A percentile compares a stretch with the other conserved stretches of the same genome.
phyloP scores from a whole-genome alignment of 2,888 invertebrate genomes.

The Scelioninae gen. 1 region DNA sequence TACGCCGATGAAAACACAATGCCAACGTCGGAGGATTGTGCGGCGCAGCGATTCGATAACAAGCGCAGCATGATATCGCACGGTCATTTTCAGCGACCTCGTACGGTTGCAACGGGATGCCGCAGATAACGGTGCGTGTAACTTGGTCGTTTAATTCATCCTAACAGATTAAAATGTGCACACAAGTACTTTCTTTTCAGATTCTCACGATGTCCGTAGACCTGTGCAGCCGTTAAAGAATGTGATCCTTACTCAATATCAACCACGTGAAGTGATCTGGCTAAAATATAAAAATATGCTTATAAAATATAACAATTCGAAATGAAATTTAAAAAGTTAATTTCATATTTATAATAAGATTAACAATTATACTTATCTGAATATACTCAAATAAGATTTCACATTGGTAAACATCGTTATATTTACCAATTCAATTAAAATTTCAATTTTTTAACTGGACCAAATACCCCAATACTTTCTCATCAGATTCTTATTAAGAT shows the following conservation, averaged over 20 bases:
- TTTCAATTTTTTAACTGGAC: conserved; percentile 8
- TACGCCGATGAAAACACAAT: conserved; percentile 62
- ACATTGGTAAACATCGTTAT: too few relatives aligned
- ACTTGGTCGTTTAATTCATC: not conserved
- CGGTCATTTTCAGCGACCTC: conserved; percentile 38
- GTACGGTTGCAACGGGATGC: conserved; percentile 55
- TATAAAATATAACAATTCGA: too few relatives aligned
- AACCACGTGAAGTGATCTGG: too few relatives aligned
- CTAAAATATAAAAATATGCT: too few relatives aligned
- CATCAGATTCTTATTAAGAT: conserved; percentile 57
- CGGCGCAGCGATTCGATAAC: conserved; percentile 56
- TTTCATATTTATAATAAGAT: too few relatives aligned
- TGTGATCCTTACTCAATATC: too few relatives aligned
- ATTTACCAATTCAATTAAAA: conserved; percentile 23
- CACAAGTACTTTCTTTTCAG: not conserved
- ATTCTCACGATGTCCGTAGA: conserved; percentile 41
- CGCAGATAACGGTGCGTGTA: conserved; percentile 51
- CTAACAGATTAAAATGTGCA: conserved; percentile 22
- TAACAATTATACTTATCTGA: too few relatives aligned
- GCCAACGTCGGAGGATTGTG: conserved; percentile 18
- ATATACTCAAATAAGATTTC: too few relatives aligned
- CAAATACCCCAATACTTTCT: conserved; percentile 11
- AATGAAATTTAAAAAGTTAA: too few relatives aligned
- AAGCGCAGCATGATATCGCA: conserved; percentile 62
- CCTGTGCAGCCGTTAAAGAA: not conserved